Base-by-base conservation (phyloP, 2,113 vertebrate genomes). In the Dipodomys merriami region DNA sequence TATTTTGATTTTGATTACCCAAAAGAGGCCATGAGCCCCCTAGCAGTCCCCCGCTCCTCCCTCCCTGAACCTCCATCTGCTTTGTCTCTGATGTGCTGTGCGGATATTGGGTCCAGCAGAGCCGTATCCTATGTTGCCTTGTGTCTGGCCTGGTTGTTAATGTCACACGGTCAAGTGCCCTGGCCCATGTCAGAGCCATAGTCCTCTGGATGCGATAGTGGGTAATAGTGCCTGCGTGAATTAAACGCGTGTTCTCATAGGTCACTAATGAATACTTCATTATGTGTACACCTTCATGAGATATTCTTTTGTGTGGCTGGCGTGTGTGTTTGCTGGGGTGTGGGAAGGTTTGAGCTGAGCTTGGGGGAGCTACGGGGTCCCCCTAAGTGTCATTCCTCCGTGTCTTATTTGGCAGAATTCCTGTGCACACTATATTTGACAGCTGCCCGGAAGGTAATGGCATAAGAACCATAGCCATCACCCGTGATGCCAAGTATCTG, bases 351-450 rank as follows among this genome's bases (percentile, higher is more conserved):
- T 60, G 60, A 39, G 27, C 69, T 92, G 60, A 64, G 39, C 29
- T 80, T 53, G 29, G 2, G 44, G 33, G 9, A 7, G 7, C 0
- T 18, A 33, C 23, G 5, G 7, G 4, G 0, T 16, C 33, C 57
- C 27, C 6, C n/a, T 29, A 64, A 57, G 77, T 0, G 4, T 23
- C 9, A 18, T 0, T 0, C 64, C 39, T 25, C 4, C 81, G 16
- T 1, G 2, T 5, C 68, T 96, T 97, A 71, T 94, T 82, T 96
- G 79, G 0, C 71, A 99, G 99, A 81, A 98, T 99, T 83, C 99
- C 99, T 0, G 99, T 99, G 69, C 98, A 97, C 30, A 99, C 99
- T 0, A 97, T 99, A 95, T 99, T 99, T 12, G 96, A 98, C 81
- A 98, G 98, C 39, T 99, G 99, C 13, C 96, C 98, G 0, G 95